Percentiles rank a stretch among this genome's conserved stretches.
phyloP scores from a whole-genome alignment of 2,113 vertebrate species.

The Zosterops lateralis region DNA sequence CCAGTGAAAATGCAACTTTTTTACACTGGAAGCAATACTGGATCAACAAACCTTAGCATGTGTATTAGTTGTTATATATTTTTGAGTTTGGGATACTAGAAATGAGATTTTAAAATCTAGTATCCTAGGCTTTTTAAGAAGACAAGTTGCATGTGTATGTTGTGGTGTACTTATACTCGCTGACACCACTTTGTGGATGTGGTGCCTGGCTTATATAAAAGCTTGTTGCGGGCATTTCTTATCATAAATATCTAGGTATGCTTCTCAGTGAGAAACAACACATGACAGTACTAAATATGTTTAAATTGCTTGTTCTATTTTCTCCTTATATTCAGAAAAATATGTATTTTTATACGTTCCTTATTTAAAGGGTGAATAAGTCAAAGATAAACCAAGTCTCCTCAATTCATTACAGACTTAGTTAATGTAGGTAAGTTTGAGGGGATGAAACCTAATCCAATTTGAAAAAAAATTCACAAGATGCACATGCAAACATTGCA shows the following conservation, averaged over 20 bases:
- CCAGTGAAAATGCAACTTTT: background rate
- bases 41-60: background rate
- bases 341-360: background rate
- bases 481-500: background rate
- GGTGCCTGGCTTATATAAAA: background rate
- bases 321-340: background rate
- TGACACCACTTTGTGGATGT: background rate
- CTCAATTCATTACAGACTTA: background rate
- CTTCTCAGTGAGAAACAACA: background rate
- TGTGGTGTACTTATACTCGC: background rate
- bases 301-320: background rate
- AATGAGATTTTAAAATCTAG: background rate
- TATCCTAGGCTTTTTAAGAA: background rate
- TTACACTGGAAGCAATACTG: background rate
- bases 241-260: background rate
- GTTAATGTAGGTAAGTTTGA: background rate
- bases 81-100: background rate
- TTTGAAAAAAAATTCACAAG: background rate
- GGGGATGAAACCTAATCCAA: background rate
- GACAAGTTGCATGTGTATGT: background rate
- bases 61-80: background rate
- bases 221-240: background rate
- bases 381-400: background rate
- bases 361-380: background rate
- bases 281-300: background rate